A percentile compares a stretch with the other conserved stretches of the same genome.
These are phyloP conservation scores for Verasper variegatus DNA, from an alignment of 2,113 vertebrate species.

Conservation along the genomic window DNA sequence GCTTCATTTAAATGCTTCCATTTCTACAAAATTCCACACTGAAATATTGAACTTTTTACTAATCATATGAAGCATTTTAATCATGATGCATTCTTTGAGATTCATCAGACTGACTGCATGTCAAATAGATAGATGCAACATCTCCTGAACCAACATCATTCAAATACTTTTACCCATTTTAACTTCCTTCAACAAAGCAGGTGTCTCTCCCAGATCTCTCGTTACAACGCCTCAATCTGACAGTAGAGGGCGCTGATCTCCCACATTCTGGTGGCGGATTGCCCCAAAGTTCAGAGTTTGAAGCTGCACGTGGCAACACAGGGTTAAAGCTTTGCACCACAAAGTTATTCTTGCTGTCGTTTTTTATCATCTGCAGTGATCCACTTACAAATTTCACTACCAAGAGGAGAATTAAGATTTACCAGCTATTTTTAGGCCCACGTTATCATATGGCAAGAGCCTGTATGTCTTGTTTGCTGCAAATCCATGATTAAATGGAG, in stretches of 20 bases:
- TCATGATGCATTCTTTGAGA: too few relatives aligned
- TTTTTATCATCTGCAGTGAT: constrained; percentile 10
- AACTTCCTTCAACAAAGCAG: not conserved
- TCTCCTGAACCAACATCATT: not conserved
- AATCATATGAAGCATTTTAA: not conserved
- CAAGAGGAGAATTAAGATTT: too few relatives aligned
- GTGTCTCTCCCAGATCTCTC: not conserved
- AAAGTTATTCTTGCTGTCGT: constrained; percentile 5
- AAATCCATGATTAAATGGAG: constrained; percentile 24
- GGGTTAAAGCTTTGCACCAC: not conserved
- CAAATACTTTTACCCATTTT: not conserved
- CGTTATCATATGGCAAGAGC: not conserved
- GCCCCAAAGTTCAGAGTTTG: not conserved
- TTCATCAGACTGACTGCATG: not conserved
- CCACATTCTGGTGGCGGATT: not conserved
- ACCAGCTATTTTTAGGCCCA: too few relatives aligned
- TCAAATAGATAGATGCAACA: not conserved
- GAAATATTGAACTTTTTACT: not conserved
- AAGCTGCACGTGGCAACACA: constrained; percentile 17
- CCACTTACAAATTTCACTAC: not conserved
- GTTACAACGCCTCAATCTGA: not conserved
- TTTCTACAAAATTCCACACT: too few relatives aligned
- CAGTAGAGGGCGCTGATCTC: constrained; percentile 63
- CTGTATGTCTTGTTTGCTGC: not conserved
- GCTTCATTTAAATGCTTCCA: too few relatives aligned